A percentile compares a stretch with the other conserved stretches of the same genome.
Conservation (phyloP, 2,113 vertebrate genomes). For the Siniperca chuatsi region DNA sequence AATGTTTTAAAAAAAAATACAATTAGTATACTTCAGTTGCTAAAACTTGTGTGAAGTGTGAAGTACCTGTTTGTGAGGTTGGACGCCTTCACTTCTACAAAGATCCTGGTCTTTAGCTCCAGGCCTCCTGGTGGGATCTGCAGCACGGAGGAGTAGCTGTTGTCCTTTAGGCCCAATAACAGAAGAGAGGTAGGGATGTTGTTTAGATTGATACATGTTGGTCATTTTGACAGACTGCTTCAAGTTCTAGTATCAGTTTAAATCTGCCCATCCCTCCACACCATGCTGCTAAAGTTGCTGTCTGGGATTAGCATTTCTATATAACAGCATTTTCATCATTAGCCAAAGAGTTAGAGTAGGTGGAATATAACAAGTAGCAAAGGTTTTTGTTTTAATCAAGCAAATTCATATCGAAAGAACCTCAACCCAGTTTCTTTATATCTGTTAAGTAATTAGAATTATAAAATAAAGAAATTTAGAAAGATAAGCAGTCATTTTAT, state of each 20-base stretch:
- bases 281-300: not conserved
- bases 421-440: no score
- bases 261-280: no score
- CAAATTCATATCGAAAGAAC: not conserved
- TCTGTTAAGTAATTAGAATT: no score
- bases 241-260: not conserved
- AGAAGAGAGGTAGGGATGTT: not conserved
- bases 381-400: not conserved
- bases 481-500: no score
- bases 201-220: not conserved
- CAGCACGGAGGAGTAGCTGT: constrained; percentile 51
- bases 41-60: not conserved
- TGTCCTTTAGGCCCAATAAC: constrained; percentile 60
- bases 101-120: constrained; percentile 80
- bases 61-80: constrained; percentile 79
- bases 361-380: not conserved
- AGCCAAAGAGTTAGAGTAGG: not conserved
- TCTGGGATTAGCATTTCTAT: not conserved
- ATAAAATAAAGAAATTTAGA: no score
- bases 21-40: not conserved
- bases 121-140: constrained; percentile 71
- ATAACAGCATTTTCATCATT: not conserved
- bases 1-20: not conserved
- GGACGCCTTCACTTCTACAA: constrained; percentile 78
- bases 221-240: not conserved